A percentile compares a stretch with the other conserved stretches of the same genome.
Conservation (phyloP, 2,113 vertebrate species). For the Addax nasomaculatus region DNA sequence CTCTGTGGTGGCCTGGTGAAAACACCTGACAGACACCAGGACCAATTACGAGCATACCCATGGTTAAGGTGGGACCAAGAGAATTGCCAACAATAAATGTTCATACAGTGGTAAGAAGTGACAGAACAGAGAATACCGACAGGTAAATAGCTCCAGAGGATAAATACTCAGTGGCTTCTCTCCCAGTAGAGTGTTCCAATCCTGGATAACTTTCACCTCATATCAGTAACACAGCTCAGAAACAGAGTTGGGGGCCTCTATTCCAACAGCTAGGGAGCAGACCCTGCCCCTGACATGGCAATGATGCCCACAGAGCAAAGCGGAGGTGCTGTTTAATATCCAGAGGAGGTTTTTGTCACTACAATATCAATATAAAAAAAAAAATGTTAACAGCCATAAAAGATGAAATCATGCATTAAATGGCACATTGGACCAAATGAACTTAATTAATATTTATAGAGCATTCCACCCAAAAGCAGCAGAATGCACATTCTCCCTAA, state of each 20-base stretch:
- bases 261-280: neutral
- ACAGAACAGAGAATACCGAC: neutral
- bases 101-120: neutral
- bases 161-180: neutral
- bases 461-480: neutral
- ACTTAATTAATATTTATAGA: neutral
- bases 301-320: neutral
- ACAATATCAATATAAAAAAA: neutral
- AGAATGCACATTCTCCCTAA: neutral
- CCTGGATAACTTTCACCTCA: neutral
- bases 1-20: neutral
- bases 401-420: neutral
- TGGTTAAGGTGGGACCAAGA: neutral
- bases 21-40: neutral
- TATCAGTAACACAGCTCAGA: neutral
- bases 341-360: neutral
- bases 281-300: neutral
- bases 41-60: neutral
- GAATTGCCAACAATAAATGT: neutral
- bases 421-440: neutral
- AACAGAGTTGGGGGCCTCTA: neutral
- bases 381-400: neutral
- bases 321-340: rapidly evolving
- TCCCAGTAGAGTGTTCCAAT: neutral
- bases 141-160: neutral